Percentiles rank a stretch among this genome's conserved stretches.
Conservation (phyloP, 2,888 invertebrate genomes). For the Lamellibrachia satsuma region DNA sequence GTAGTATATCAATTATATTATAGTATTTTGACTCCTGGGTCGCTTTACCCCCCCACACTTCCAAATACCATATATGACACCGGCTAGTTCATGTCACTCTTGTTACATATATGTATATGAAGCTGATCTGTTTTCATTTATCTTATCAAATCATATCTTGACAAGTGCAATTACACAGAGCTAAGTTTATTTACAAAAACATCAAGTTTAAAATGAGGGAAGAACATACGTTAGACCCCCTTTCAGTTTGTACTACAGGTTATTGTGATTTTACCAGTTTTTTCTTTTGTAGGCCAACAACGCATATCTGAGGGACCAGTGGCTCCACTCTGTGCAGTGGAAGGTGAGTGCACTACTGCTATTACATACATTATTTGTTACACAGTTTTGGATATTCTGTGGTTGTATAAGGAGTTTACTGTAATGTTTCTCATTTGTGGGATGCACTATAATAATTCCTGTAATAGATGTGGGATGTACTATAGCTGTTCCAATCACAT, state of each 20-base stretch:
- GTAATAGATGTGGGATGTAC: not conserved
- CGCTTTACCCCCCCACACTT: no score
- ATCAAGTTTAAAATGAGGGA: no score
- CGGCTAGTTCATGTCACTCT: no score
- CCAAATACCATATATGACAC: no score
- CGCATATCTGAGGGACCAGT: conserved; percentile 82
- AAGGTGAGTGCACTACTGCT: conserved; percentile 69
- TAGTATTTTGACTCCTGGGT: no score
- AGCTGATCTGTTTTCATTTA: no score
- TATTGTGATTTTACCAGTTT: not conserved
- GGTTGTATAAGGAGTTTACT: not conserved
- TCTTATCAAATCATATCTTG: no score
- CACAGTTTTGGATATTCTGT: not conserved
- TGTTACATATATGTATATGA: no score
- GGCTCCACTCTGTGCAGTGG: conserved; percentile 83
- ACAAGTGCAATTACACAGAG: no score
- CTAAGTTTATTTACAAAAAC: no score
- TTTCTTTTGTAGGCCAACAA: conserved; percentile 75
- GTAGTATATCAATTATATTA: no score
- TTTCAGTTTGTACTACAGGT: not conserved
- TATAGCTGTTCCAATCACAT: not conserved
- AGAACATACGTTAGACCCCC: not conserved
- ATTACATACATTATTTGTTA: not conserved
- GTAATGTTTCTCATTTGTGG: no score
- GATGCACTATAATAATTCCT: not conserved